A percentile compares a stretch with the other conserved stretches of the same genome.
Conservation (phyloP, 92 coral and sea anemone genomes). For the Heteractis magnifica region DNA sequence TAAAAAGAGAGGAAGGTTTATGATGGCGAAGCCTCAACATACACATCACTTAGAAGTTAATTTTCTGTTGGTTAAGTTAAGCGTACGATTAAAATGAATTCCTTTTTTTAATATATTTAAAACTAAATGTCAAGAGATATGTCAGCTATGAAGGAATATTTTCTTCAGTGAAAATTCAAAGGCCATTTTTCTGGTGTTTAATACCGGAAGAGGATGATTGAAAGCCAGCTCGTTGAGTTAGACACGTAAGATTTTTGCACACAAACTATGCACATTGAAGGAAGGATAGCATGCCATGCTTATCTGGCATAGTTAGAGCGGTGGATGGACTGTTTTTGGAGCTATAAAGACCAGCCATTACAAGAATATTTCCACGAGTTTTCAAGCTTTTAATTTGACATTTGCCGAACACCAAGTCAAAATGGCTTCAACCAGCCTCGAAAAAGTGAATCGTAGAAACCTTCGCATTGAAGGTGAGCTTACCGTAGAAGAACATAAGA, state of each 20-base stretch:
- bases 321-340: constrained; percentile 2
- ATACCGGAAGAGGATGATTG: constrained; percentile 41
- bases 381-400: constrained; percentile 38
- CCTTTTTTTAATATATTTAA: background rate
- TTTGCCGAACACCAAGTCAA: constrained; percentile 26
- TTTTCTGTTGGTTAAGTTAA: background rate
- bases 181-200: background rate
- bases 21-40: background rate
- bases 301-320: background rate
- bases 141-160: background rate
- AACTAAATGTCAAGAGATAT: background rate
- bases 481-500: constrained; percentile 20
- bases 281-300: background rate
- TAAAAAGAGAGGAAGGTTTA: background rate
- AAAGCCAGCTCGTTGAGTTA: background rate
- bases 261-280: constrained; percentile 5
- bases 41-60: background rate
- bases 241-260: constrained; percentile 12
- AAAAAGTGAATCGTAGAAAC: constrained; percentile 16
- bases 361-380: constrained; percentile 17
- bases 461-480: background rate
- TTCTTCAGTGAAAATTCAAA: background rate
- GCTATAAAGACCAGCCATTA: constrained; percentile 4
- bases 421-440: constrained; percentile 38
- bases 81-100: background rate